Base-by-base conservation (phyloP, 1,140 invertebrate species). In the Scaptomyza hsui region DNA sequence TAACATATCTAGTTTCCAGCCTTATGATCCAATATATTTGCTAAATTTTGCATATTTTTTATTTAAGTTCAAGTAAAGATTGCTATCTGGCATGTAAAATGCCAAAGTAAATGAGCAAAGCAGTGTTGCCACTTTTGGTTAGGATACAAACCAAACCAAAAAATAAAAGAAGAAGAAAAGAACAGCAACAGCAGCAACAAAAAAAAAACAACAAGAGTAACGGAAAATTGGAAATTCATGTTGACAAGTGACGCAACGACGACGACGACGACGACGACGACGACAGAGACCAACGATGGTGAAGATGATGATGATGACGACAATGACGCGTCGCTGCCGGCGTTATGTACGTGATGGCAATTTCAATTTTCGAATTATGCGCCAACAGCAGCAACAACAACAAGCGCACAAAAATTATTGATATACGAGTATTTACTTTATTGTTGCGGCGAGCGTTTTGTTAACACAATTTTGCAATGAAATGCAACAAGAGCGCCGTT, bases 171-270 rank as follows among this genome's bases (percentile, higher is more conserved):
- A 4, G 1, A 21, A 1, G 7, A 5, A 6, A 29, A 29, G 1
- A 9, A 9, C 26, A 29, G 6, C 61, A 51, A 41, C 62, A n/a
- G n/a, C n/a, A n/a, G n/a, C n/a, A n/a, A n/a, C n/a, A n/a, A n/a
- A n/a, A n/a, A n/a, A n/a, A n/a, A n/a, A 52, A 57, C 47, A 71
- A 49, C 42, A 55, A 29, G 47, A 35, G 29, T 52, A 63, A 74
- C 47, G 51, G 65, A 83, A 83, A 85, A 83, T 83, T 83, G 76
- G 81, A 83, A 80, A 86, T 83, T 83, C 80, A 80, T 83, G 80
- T 86, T 86, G 80, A 83, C 80, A 83, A 83, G 76, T 83, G 80
- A 47, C 55, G 69, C 55, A 67, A 62, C 45, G 29, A 3, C 21
- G 18, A n/a, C 9, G 18, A 16, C 16, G 10, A 24, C n/a, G 72